phyloP scores from a whole-genome alignment of 2,888 invertebrate genomes.

The Drosophila mettleri region DNA sequence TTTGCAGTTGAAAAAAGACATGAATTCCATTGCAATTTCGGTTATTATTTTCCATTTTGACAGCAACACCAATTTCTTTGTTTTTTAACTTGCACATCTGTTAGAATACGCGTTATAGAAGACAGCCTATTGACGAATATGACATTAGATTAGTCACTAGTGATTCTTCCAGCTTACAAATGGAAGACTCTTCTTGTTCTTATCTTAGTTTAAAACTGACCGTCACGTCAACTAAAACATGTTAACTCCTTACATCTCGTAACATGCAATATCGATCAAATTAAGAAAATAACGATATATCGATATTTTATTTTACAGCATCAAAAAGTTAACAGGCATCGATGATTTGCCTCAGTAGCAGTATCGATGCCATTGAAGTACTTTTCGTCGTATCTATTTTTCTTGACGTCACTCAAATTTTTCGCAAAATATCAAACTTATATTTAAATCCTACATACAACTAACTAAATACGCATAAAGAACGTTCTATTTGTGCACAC shows the following conservation, averaged over 20 bases:
- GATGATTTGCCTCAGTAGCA: constrained; percentile 4
- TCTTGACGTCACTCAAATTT: constrained; percentile 54
- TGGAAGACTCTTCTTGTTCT: too few species aligned
- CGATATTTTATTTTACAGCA: constrained; percentile 11
- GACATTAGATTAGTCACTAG: background rate
- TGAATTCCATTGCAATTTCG: background rate
- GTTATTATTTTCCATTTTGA: background rate
- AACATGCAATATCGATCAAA: constrained; percentile 22
- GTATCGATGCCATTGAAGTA: constrained; percentile 35
- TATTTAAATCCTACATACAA: constrained; percentile 24
- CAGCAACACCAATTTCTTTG: too few species aligned
- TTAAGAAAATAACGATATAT: background rate
- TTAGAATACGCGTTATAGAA: background rate
- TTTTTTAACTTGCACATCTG: background rate
- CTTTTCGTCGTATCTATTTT: constrained; percentile 53
- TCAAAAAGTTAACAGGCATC: constrained; percentile 6
- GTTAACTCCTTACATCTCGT: background rate
- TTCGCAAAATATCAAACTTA: constrained; percentile 43
- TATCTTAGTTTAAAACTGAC: background rate
- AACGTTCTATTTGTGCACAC: constrained; percentile 11
- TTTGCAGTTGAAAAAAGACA: constrained; percentile 35
- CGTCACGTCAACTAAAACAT: background rate
- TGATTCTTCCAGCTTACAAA: background rate
- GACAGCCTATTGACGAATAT: background rate
- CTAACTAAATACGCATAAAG: constrained; percentile 15